Base-by-base conservation (phyloP, 2,113 vertebrate genomes). In the Platysternon megacephalum region DNA sequence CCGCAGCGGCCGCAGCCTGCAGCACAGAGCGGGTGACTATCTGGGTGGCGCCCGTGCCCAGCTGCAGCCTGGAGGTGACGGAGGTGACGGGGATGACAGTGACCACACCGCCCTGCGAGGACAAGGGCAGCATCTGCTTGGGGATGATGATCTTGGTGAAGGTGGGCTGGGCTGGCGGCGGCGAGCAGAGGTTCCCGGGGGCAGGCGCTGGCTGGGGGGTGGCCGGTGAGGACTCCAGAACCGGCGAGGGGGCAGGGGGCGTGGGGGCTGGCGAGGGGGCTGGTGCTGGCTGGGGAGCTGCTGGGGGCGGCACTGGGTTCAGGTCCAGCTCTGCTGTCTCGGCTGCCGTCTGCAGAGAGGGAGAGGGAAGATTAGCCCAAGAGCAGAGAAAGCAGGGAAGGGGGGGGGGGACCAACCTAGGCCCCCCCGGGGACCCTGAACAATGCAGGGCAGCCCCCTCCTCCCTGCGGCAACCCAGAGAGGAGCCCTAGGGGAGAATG, bases 131-230 rank as follows among this genome's bases (percentile, higher is more conserved):
- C 96, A 98, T 97, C 95, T 99, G 99, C 95, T 99, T 99, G 94
- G 98, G 98, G 84, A 99, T 99, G 96, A 99, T 98, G 95, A 99
- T 99, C 95, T 99, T 99, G 74, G 99, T 98, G 95, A 99, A 98
- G 14, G 97, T 98, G 89, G 98, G 97, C 91, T 98, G 97, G 86
- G 97, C 98, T 97, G 53, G 93, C 32, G 97, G 95, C 78, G 98
- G 86, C 95, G 94, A 16, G 96, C 93, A 6, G 97, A 95, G 65
- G 61, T 97, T 93, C 88, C 96, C 95, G 46, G 96, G 89, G 89
- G 97, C 91, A 49, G 97, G 97, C 79, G 96, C 92, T 3, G 97
- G 95, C 49, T 96, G 90, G 74, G 96, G 91, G 76, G 97, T 96
- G 4, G 95, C 86, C 29, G 96, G 88, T 52, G 98, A 84, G 11